Evolutionary conservation across 2,888 invertebrate genomes (phyloP), one percentile per base, ranked within the genome.

Genomic region (Ophion slaviceki): DNA sequence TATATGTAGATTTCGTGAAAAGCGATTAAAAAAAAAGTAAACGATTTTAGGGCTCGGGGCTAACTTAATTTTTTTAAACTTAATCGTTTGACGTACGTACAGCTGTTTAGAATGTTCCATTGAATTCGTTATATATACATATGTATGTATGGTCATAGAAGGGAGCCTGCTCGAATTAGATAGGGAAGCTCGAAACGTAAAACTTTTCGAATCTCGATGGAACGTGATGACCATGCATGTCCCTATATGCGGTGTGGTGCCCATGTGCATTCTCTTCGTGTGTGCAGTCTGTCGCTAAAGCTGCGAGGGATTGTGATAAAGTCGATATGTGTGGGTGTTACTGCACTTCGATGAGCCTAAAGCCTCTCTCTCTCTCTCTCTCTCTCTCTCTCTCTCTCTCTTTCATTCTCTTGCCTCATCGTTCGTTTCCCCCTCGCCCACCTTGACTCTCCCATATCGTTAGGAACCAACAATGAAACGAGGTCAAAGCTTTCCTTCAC

Each of bases 401-500:
- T 47, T 11, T 57, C 28, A 53, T 28, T n/a, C 10, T 61, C 61
- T 61, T 24, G 17, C 61, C 24, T 61, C 61, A 20, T 8, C 61
- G 61, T 61, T 10, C 8, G 61, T 61, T 53, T 53, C 7, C 24
- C 28, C 28, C 62, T 62, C 62, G 62, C 24, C 53, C 67, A 53
- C 68, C 14, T 68, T 24, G 68, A 68, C 61, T 40, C 74, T 64
- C 75, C 64, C 68, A 64, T 75, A 70, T 80, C 78, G 77, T 68
- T 61, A 57, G 20, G 71, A 47, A 61, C 74, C 79, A 61, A 82
- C 85, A 85, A 85, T 84, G 85, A 85, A 87, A 87, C 79, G 85
- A 82, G 88, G 88, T 87, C 88, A 87, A 87, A 88, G 88, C 87
- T 87, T 87, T 84, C 83, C 81, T 87, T 85, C 85, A 64, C 86